Conservation (phyloP, 2,888 invertebrate genomes). For the Sepiola atlantica region DNA sequence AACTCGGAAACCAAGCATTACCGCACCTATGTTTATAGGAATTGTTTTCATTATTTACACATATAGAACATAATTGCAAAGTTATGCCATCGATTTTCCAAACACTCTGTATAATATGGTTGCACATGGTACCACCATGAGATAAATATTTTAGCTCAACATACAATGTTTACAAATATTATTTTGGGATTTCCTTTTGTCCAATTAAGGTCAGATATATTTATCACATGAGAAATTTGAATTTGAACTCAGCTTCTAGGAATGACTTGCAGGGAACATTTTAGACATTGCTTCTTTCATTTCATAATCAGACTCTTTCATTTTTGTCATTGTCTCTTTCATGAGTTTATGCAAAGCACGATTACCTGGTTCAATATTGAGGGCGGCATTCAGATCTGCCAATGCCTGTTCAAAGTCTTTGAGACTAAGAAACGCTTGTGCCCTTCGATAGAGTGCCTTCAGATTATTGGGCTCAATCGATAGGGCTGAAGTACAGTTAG, state of each 20-base stretch:
- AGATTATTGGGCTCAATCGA: slow-evolving; percentile 75
- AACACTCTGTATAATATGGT: too few relatives aligned
- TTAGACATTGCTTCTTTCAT: slow-evolving; percentile 52
- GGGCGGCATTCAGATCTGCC: slow-evolving; percentile 81
- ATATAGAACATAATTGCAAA: too few relatives aligned
- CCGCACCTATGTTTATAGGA: too few relatives aligned
- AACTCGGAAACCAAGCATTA: too few relatives aligned
- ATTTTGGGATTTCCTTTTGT: too few relatives aligned
- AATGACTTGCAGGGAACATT: slow-evolving; percentile 50
- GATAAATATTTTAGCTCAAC: too few relatives aligned
- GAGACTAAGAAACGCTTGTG: slow-evolving; percentile 75
- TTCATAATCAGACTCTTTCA: slow-evolving; percentile 47
- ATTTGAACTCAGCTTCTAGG: background rate
- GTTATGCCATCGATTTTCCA: too few relatives aligned
- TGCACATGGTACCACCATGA: too few relatives aligned
- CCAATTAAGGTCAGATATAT: too few relatives aligned
- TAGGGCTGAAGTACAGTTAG: slow-evolving; percentile 79
- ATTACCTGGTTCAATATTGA: slow-evolving; percentile 80
- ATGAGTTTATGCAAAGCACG: slow-evolving; percentile 78
- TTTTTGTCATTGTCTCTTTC: slow-evolving; percentile 75
- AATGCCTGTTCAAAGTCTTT: slow-evolving; percentile 69
- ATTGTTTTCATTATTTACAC: too few relatives aligned
- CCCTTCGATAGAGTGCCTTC: slow-evolving; percentile 78
- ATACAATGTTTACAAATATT: too few relatives aligned
- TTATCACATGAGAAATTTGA: too few relatives aligned